Evolutionary conservation across 2,888 invertebrate genomes (phyloP).

Genomic region (Mythimna vitellina): DNA sequence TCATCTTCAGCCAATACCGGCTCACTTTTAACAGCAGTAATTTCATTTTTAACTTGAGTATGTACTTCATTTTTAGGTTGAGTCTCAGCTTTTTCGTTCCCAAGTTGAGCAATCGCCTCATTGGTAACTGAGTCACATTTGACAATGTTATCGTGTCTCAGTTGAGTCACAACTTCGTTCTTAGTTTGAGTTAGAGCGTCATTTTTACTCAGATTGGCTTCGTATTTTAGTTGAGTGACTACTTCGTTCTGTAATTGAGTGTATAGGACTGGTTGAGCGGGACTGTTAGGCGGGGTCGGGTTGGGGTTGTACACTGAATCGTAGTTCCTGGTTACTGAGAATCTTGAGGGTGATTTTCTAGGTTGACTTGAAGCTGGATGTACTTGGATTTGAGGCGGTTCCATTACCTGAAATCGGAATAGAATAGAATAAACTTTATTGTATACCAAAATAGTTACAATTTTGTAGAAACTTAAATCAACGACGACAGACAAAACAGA

Average conservation of each 20-base stretch:
- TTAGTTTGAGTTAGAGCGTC: slow-evolving; percentile 31
- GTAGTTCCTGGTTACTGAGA: slow-evolving; percentile 87
- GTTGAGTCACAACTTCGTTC: slow-evolving; percentile 34
- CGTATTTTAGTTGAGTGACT: slow-evolving; percentile 43
- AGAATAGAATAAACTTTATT: too few relatives aligned
- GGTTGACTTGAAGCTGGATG: slow-evolving; percentile 90
- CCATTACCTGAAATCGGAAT: slow-evolving; percentile 77
- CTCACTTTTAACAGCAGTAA: slow-evolving; percentile 34
- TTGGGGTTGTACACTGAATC: slow-evolving; percentile 78
- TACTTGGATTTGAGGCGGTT: slow-evolving; percentile 88
- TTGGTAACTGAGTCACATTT: slow-evolving; percentile 13
- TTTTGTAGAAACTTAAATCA: too few relatives aligned
- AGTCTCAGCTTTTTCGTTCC: slow-evolving; percentile 14
- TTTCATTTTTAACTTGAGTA: slow-evolving; percentile 16
- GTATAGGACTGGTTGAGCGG: slow-evolving; percentile 55
- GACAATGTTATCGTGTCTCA: slow-evolving; percentile 1
- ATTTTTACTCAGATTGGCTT: slow-evolving; percentile 18
- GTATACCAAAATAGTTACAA: too few relatives aligned
- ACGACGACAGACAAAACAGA: too few relatives aligned
- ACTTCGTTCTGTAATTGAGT: slow-evolving; percentile 53
- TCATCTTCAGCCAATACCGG: not conserved
- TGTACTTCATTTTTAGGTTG: slow-evolving; percentile 15
- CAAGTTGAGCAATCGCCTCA: slow-evolving; percentile 7
- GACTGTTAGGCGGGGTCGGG: slow-evolving; percentile 63
- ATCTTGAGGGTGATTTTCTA: slow-evolving; percentile 85